Evolutionary conservation across 2,797 vertebrate genomes (phyloP).

Genomic region (Typhlichthys subterraneus): DNA sequence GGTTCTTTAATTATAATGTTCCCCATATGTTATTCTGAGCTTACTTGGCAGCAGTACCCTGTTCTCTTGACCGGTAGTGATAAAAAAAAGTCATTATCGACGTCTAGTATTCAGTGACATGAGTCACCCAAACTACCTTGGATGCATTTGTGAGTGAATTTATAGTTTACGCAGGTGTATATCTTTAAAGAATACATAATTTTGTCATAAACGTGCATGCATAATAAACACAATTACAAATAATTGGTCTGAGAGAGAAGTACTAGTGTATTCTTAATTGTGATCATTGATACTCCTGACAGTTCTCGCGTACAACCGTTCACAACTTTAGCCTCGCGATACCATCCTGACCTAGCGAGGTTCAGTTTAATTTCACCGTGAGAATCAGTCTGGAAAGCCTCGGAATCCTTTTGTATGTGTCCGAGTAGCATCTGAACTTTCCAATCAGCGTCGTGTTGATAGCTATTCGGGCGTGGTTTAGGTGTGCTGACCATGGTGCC

Average conservation of each 20-base stretch:
- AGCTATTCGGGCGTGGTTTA: too few relatives aligned
- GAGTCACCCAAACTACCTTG: slow-evolving; percentile 12
- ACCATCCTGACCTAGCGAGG: too few relatives aligned
- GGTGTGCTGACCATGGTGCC: too few relatives aligned
- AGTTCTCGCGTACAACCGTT: background rate
- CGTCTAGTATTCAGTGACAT: background rate
- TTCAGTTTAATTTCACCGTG: too few relatives aligned
- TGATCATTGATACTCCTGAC: slow-evolving; percentile 20
- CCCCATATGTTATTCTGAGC: slow-evolving; percentile 16
- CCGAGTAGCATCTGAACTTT: too few relatives aligned
- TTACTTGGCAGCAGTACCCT: slow-evolving; percentile 2
- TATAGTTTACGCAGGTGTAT: slow-evolving; percentile 74
- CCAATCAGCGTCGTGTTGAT: too few relatives aligned
- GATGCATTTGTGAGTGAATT: slow-evolving; percentile 73
- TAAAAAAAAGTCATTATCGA: slow-evolving; percentile 5
- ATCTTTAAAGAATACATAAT: slow-evolving; percentile 80
- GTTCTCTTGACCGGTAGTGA: background rate
- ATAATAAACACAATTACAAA: slow-evolving; percentile 39
- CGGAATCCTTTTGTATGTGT: too few relatives aligned
- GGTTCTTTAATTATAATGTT: slow-evolving; percentile 4
- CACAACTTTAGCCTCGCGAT: too few relatives aligned
- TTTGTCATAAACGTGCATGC: slow-evolving; percentile 72
- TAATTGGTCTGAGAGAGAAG: background rate
- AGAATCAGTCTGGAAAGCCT: too few relatives aligned
- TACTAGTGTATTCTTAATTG: too few relatives aligned